Base-by-base conservation (phyloP, 53 echinoderm and acorn worm genomes). In the Mesocentrotus franciscanus region DNA sequence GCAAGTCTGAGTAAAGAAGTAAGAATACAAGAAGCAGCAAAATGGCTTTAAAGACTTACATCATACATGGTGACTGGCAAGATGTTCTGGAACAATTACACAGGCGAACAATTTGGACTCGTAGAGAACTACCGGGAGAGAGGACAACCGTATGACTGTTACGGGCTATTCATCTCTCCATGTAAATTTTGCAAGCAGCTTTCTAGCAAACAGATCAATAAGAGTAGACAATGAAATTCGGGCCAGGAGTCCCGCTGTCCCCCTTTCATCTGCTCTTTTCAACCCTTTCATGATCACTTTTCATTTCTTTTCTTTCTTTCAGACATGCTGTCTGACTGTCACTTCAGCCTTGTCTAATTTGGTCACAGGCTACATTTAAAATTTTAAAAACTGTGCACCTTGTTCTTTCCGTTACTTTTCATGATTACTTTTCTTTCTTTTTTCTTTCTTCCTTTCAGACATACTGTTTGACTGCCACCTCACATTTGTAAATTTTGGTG, bases 191-290 rank as follows among this genome's bases (percentile, higher is more conserved):
- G 56, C 93, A 57, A 93, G 81, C 34, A 83, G 20, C 81, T 78
- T 57, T n/a, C 92, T 57, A 27, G 79, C 79, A 93, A 93, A 93
- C 93, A 93, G 93, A 93, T 93, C 93, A 93, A 93, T 93, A 93
- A 93, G 34, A 7, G 8, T 10, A 12, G 29, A 93, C 93, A 93
- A 93, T 60, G 33, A 15, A 20, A 61, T 24, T 71, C 92, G 0
- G 92, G 36, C 92, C 74, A 30, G 76, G 92, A 74, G 92, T 75
- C 92, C 56, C 16, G 36, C 66, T 66, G 57, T 91, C 34, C 68
- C 61, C 66, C 39, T 91, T 66, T 91, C 91, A 91, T 66, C 30
- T 12, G 42, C 35, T 66, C 87, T 32, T 27, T 60, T 27, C 61
- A 59, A 59, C 17, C 90, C 22, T 64, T 91, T 91, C 62, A 91